Evolutionary conservation across 2,888 invertebrate species (phyloP).

Genomic region (Isotomurus palustris): DNA sequence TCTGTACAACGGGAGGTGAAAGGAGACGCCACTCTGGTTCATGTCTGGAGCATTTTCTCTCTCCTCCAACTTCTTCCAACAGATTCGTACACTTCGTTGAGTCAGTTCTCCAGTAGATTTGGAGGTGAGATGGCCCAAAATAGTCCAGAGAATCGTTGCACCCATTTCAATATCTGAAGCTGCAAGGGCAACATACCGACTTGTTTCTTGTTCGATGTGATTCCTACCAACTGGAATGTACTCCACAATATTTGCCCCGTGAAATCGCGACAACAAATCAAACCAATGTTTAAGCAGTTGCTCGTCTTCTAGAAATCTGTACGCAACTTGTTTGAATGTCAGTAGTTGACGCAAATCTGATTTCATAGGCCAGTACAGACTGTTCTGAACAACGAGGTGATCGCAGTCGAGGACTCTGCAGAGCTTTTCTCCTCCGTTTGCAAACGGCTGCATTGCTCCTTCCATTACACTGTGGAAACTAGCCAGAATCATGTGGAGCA

Average conservation of each 20-base stretch:
- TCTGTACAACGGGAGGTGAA: slow-evolving; percentile 93
- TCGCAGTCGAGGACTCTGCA: slow-evolving; percentile 81
- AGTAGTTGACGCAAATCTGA: slow-evolving; percentile 94
- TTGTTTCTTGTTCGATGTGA: slow-evolving; percentile 96
- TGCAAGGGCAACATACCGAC: slow-evolving; percentile 94
- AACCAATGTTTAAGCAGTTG: slow-evolving; percentile 93
- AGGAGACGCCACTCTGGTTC: slow-evolving; percentile 77
- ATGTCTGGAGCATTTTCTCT: slow-evolving; percentile 75
- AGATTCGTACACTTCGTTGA: slow-evolving; percentile 67
- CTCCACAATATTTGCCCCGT: slow-evolving; percentile 96
- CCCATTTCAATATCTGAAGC: slow-evolving; percentile 94
- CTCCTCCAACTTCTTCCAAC: slow-evolving; percentile 71
- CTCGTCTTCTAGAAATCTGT: slow-evolving; percentile 81
- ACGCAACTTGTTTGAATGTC: slow-evolving; percentile 83
- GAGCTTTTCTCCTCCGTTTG: slow-evolving; percentile 47
- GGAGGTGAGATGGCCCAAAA: slow-evolving; percentile 79
- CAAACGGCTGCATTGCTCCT: slow-evolving; percentile 42
- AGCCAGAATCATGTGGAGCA: slow-evolving; percentile 65
- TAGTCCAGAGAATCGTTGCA: slow-evolving; percentile 97
- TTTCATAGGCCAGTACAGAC: slow-evolving; percentile 91
- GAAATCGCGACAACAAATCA: slow-evolving; percentile 85
- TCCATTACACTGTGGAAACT: slow-evolving; percentile 4
- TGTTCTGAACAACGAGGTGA: slow-evolving; percentile 88
- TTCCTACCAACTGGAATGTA: slow-evolving; percentile 55
- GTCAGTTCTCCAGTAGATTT: slow-evolving; percentile 66